Conservation (phyloP, 2,113 vertebrate species). For the Apteryx owenii region DNA sequence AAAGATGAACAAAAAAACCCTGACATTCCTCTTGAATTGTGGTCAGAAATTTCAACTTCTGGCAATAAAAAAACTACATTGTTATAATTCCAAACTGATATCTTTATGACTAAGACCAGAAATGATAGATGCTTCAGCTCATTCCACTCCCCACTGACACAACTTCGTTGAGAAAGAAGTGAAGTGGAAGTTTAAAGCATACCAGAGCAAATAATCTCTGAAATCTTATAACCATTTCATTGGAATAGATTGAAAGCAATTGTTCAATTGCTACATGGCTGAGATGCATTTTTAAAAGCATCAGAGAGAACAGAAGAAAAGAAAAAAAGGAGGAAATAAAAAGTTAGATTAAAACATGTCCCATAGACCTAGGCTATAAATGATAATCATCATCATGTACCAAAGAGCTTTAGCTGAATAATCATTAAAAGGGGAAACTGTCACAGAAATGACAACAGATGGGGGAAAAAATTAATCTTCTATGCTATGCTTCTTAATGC, state of each 20-base stretch:
- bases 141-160: not conserved
- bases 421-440: not conserved
- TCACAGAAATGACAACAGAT: not conserved
- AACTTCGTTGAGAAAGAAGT: not conserved
- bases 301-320: not conserved
- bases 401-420: not conserved
- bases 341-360: not conserved
- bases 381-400: not conserved
- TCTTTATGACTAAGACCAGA: not conserved
- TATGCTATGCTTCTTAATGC: not conserved
- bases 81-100: not conserved
- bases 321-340: accelerated
- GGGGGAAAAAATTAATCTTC: not conserved
- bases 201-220: not conserved
- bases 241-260: not conserved
- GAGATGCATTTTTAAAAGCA: not conserved
- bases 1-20: not conserved
- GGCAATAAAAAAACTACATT: not conserved
- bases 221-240: not conserved
- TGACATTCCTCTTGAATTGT: not conserved
- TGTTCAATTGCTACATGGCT: not conserved
- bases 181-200: not conserved
- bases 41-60: not conserved
- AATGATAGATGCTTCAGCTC: not conserved
- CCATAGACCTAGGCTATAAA: not conserved